phyloP scores from a whole-genome alignment of 2,888 invertebrate species.

The Lasioglossum oenotherae region DNA sequence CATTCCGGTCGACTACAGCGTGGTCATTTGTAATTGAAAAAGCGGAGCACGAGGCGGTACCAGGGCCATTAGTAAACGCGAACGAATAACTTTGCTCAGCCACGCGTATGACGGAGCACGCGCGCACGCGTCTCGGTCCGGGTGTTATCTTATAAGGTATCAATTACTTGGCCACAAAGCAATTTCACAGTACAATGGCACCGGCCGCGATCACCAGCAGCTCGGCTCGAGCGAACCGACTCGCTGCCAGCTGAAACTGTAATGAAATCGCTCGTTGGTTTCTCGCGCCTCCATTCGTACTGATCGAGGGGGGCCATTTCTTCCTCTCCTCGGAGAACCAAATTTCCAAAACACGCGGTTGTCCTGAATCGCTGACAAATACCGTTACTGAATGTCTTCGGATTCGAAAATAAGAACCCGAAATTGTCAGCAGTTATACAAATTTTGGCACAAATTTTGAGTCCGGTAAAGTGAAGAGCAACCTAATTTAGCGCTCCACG shows the following conservation, averaged over 20 bases:
- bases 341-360: too few relatives aligned
- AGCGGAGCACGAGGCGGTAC: not conserved
- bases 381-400: too few relatives aligned
- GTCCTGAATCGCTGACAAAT: too few relatives aligned
- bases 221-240: constrained; percentile 19
- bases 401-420: too few relatives aligned
- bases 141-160: constrained; percentile 47
- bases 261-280: constrained; percentile 18
- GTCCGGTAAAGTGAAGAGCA: too few relatives aligned
- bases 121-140: constrained; percentile 5
- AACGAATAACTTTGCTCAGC: constrained; percentile 41
- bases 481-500: too few relatives aligned
- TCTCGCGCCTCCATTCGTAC: not conserved
- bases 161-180: constrained; percentile 55
- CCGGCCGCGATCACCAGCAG: constrained; percentile 10
- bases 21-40: constrained; percentile 24
- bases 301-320: too few relatives aligned
- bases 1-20: not conserved
- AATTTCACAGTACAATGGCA: constrained; percentile 61
- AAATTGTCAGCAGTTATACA: too few relatives aligned
- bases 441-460: too few relatives aligned
- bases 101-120: constrained; percentile 37
- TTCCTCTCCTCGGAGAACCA: too few relatives aligned
- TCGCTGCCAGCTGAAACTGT: constrained; percentile 10
- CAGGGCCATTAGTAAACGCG: constrained; percentile 18